These are phyloP conservation scores for Tenualosa ilisha DNA, from an alignment of 2,797 vertebrate species.

Conservation along the genomic window DNA sequence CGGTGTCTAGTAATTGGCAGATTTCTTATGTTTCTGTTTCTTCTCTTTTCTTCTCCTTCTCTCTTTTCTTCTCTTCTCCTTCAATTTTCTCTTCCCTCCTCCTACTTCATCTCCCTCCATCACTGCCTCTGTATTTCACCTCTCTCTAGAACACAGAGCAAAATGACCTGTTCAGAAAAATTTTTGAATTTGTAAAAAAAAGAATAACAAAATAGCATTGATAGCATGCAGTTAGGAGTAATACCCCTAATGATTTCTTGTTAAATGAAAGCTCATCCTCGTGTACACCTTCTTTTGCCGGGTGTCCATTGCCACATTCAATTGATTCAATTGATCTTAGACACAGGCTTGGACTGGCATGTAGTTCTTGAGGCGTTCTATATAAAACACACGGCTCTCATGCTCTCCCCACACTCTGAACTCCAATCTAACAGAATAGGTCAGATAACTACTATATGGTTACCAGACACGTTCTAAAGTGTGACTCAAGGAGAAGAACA, in stretches of 20 bases:
- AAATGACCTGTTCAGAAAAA: neutral
- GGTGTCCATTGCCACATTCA: no score
- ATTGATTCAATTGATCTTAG: no score
- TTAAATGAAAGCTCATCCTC: neutral
- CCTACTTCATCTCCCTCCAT: neutral
- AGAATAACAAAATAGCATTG: neutral
- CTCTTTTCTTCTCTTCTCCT: neutral
- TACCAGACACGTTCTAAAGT: no score
- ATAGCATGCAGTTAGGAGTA: neutral
- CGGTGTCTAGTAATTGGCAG: conserved; percentile 52
- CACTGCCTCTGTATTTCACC: no score
- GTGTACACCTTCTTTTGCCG: no score
- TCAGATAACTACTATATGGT: no score
- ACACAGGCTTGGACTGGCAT: no score
- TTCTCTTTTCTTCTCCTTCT: neutral
- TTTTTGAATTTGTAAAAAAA: neutral
- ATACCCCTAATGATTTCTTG: neutral
- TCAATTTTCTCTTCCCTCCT: neutral
- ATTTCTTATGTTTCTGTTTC: conserved; percentile 1
- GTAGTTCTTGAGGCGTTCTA: no score
- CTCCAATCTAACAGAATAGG: no score
- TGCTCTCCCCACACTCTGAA: neutral
- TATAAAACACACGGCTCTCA: neutral
- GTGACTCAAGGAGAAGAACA: no score
- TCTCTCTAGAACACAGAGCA: neutral